These are phyloP conservation scores for Dendrolimus kikuchii DNA, from an alignment of 1,140 invertebrate genomes.

Conservation along the genomic window DNA sequence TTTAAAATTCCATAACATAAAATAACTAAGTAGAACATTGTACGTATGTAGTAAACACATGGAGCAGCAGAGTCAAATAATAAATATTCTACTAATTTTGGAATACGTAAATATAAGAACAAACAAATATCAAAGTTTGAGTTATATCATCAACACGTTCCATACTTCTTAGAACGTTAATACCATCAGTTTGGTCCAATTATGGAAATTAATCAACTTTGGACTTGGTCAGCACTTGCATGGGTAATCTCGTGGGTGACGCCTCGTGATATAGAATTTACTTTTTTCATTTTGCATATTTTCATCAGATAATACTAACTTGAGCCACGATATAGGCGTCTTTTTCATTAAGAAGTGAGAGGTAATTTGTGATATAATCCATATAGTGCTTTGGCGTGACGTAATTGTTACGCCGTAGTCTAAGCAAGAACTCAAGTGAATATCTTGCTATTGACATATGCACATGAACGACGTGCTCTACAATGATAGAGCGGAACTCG, in stretches of 20 bases:
- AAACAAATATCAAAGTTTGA: too few species aligned
- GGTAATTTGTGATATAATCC: constrained; percentile 86
- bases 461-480: constrained; percentile 88
- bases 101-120: too few species aligned
- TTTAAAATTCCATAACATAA: too few species aligned
- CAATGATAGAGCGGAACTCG: constrained; percentile 77
- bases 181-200: background rate
- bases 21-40: too few species aligned
- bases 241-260: background rate
- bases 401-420: constrained; percentile 84
- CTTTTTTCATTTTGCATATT: too few species aligned
- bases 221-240: background rate
- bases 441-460: constrained; percentile 82
- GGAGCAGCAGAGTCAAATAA: too few species aligned
- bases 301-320: constrained; percentile 38
- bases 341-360: constrained; percentile 81
- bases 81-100: too few species aligned
- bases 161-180: too few species aligned
- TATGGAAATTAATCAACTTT: constrained; percentile 5
- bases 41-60: too few species aligned
- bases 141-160: too few species aligned
- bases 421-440: constrained; percentile 80
- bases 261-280: too few species aligned
- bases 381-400: constrained; percentile 93
- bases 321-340: constrained; percentile 77